Base-by-base conservation (phyloP, 2,797 vertebrate species). In the Gephyroberyx darwinii region DNA sequence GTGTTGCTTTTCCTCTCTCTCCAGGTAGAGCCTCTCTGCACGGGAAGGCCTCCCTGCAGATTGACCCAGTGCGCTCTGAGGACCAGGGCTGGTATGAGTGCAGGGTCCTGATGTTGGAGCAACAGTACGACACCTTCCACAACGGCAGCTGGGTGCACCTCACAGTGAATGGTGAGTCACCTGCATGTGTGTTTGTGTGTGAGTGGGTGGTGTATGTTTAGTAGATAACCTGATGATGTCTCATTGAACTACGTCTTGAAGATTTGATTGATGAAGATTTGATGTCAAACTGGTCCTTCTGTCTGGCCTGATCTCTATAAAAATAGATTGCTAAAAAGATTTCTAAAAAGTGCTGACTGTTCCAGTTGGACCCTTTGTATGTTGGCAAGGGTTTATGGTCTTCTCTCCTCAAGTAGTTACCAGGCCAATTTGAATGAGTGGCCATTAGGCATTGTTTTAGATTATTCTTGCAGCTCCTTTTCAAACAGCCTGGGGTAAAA, bases 21-120 rank as follows among this genome's bases (percentile, higher is more conserved):
- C 12, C 87, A 99, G 98, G 97, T 84, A 94, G 97, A 89, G 96
- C 97, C 81, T 95, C 94, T 92, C 96, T 99, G 84, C 96, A 99
- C 17, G 97, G 96, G 92, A 98, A 98, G 88, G 97, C 98, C 10
- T 99, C 97, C 57, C 92, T 99, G 88, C 97, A 96, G 92, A 96
- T 99, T 45, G 96, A 98, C 50, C 96, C 96, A 71, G 94, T 97
- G 69, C 97, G 96, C 91, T 97, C 97, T 0, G 97, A 98, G 86
- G 98, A 99, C 94, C 97, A 99, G 92, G 98, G 98, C 92, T 99
- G 98, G 98, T 99, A 99, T 43, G 98, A 99, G 90, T 99, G 98
- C 93, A 95, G 96, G 93, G 96, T 99, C 81, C 96, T 99, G 93
- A 98, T 98, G 96, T 91, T 99, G 95, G 97, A 99, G 90, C 96